Percentiles rank a stretch among this genome's conserved stretches.
Evolutionary conservation across 1,140 invertebrate genomes (phyloP).

Genomic region (Rhyzopertha dominica): DNA sequence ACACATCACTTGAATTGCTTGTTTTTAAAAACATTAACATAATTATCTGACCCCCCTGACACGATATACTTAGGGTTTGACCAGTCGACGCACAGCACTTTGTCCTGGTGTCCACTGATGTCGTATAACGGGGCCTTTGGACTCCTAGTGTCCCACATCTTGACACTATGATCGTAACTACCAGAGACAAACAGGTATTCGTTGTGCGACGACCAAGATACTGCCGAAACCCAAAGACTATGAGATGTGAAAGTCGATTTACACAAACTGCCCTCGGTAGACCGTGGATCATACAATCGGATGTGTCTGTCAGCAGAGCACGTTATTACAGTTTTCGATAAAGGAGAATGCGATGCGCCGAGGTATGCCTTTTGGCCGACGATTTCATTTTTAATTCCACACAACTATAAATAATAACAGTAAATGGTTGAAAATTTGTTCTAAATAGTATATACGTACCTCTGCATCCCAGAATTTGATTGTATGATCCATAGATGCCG

Average conservation of each 20-base stretch:
- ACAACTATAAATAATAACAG: conserved; percentile 56
- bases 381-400: conserved; percentile 75
- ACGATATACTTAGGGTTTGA: conserved; percentile 78
- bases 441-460: conserved; percentile 19
- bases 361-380: conserved; percentile 90
- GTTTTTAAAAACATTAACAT: conserved; percentile 81
- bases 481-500: conserved; percentile 92
- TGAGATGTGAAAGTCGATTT: conserved; percentile 88
- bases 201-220: conserved; percentile 74
- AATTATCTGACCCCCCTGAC: conserved; percentile 91
- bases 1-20: no score
- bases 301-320: conserved; percentile 87
- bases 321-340: conserved; percentile 71
- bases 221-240: conserved; percentile 80
- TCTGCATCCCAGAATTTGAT: conserved; percentile 85
- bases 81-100: conserved; percentile 93
- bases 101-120: conserved; percentile 89
- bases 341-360: conserved; percentile 74
- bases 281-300: conserved; percentile 86
- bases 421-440: conserved; percentile 1
- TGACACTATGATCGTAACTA: conserved; percentile 84
- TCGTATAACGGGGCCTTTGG: conserved; percentile 90
- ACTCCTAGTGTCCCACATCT: conserved; percentile 94
- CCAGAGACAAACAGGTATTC: conserved; percentile 90
- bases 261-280: conserved; percentile 78